A percentile compares a stretch with the other conserved stretches of the same genome.
These are phyloP conservation scores for Turnix velox DNA, from an alignment of 2,113 vertebrate species.

Conservation along the genomic window DNA sequence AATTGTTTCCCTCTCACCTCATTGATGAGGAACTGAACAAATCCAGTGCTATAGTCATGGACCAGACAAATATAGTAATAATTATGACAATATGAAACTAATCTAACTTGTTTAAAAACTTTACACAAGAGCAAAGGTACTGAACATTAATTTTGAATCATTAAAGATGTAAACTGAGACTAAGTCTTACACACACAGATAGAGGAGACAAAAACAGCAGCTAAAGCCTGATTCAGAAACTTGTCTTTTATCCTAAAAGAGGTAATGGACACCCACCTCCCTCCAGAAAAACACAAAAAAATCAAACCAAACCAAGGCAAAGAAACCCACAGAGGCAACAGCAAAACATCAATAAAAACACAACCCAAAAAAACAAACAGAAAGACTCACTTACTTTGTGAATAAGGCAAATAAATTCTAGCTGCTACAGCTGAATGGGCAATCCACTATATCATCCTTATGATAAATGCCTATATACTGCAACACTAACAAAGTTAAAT, in stretches of 20 bases:
- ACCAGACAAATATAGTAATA: slow-evolving; percentile 58
- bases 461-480: neutral
- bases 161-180: neutral
- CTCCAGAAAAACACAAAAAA: neutral
- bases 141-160: neutral
- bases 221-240: neutral
- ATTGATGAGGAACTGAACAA: slow-evolving; percentile 45
- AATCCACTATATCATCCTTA: neutral
- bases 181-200: neutral
- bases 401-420: neutral
- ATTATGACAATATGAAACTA: slow-evolving; percentile 53
- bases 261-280: fast-evolving
- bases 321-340: neutral
- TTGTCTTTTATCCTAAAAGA: neutral
- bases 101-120: slow-evolving; percentile 21
- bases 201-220: neutral
- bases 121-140: slow-evolving; percentile 40
- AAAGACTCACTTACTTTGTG: neutral
- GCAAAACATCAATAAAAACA: neutral
- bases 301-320: neutral
- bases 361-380: neutral
- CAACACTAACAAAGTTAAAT: neutral
- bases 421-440: neutral
- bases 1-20: slow-evolving; percentile 61
- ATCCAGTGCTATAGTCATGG: slow-evolving; percentile 24